Evolutionary conservation across 2,113 vertebrate species (phyloP).

Genomic region (Amphilophus citrinellus): DNA sequence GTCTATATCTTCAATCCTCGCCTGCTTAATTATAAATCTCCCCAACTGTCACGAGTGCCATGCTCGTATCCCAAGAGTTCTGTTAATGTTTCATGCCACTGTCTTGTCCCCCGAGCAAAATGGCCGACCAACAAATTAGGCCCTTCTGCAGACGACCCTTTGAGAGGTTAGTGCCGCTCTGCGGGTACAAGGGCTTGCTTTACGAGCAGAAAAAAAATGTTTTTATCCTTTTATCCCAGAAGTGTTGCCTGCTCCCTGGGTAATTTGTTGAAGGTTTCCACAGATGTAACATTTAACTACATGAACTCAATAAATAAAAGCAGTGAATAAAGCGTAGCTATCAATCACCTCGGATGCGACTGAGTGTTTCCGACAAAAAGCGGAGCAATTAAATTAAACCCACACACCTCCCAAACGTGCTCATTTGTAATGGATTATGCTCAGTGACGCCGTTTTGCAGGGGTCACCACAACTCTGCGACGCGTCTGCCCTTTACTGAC

Average conservation of each 20-base stretch:
- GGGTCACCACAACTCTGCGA: constrained; percentile 45
- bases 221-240: neutral
- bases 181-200: constrained; percentile 30
- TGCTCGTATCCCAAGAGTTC: constrained; percentile 58
- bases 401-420: constrained; percentile 6
- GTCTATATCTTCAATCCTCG: constrained; percentile 68
- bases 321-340: neutral
- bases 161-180: constrained; percentile 32
- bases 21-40: constrained; percentile 81
- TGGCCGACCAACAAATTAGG: constrained; percentile 63
- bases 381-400: constrained; percentile 28
- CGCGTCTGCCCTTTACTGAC: constrained; percentile 40
- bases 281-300: neutral
- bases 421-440: constrained; percentile 55
- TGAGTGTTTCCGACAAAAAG: constrained; percentile 23
- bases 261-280: neutral
- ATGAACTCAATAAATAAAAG: neutral
- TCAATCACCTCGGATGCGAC: neutral
- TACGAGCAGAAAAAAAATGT: constrained; percentile 2
- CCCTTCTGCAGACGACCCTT: constrained; percentile 34
- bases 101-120: constrained; percentile 57
- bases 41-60: constrained; percentile 69
- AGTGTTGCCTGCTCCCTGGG: neutral
- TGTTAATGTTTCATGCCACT: constrained; percentile 72
- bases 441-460: constrained; percentile 18